Percentiles rank a stretch among this genome's conserved stretches.
These are phyloP conservation scores for Catharus bicknelli DNA, from an alignment of 2,113 vertebrate species.

Conservation along the genomic window DNA sequence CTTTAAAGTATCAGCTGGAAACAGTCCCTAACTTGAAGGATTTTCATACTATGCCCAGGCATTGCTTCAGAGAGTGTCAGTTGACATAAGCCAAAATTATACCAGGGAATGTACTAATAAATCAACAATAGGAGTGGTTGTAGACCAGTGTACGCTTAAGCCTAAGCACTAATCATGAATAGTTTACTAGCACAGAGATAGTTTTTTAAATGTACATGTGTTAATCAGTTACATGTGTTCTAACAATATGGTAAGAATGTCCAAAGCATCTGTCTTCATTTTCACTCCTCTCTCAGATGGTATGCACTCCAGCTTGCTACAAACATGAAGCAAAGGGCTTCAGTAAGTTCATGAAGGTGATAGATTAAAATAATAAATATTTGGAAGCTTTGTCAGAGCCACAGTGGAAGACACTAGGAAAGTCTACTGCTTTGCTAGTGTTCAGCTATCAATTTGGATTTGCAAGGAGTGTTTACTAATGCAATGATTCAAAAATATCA, in stretches of 20 bases:
- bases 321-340: neutral
- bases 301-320: neutral
- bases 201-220: neutral
- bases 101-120: neutral
- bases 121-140: neutral
- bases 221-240: neutral
- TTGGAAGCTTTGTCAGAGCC: neutral
- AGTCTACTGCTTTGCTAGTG: neutral
- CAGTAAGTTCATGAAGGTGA: neutral
- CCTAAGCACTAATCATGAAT: neutral
- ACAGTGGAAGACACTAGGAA: neutral
- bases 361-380: neutral
- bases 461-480: neutral
- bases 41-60: neutral
- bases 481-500: neutral
- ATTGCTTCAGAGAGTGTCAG: neutral
- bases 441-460: neutral
- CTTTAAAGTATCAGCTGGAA: neutral
- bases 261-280: neutral
- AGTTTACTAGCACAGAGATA: neutral
- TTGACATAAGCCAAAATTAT: neutral
- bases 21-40: neutral
- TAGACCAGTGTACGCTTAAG: neutral
- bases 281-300: neutral
- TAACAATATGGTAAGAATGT: neutral